Evolutionary conservation across 2,888 invertebrate species (phyloP).

Genomic region (Agrenia bidenticulata): DNA sequence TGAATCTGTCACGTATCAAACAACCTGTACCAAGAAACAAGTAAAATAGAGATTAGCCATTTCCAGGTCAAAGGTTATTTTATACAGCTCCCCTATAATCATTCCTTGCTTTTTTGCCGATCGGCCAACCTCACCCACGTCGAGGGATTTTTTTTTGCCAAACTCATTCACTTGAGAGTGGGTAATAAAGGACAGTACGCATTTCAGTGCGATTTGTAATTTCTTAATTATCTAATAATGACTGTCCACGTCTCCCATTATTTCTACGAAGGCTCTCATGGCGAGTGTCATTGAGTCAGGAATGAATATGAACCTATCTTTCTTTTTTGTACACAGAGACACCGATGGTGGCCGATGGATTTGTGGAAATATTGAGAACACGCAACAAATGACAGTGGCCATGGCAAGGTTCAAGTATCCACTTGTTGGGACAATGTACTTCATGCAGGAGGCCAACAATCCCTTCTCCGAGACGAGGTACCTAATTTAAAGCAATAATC

Average conservation of each 20-base stretch:
- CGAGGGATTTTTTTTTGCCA: too few species aligned
- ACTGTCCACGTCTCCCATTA: too few species aligned
- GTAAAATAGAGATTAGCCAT: too few species aligned
- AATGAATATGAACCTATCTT: neutral
- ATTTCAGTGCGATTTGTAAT: neutral
- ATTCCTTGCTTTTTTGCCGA: too few species aligned
- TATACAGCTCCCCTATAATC: too few species aligned
- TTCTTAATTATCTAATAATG: neutral
- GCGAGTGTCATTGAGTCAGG: too few species aligned
- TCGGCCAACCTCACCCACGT: neutral
- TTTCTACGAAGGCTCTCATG: too few species aligned
- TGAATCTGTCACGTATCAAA: too few species aligned
- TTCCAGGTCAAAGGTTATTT: too few species aligned
- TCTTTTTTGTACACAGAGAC: conserved; percentile 38
- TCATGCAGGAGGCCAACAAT: conserved; percentile 76
- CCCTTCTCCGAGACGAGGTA: conserved; percentile 76
- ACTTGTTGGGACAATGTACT: conserved; percentile 77
- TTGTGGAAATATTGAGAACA: conserved; percentile 57
- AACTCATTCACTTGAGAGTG: too few species aligned
- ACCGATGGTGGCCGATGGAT: conserved; percentile 56
- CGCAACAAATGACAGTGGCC: conserved; percentile 69
- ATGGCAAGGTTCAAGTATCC: conserved; percentile 83
- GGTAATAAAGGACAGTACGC: neutral
- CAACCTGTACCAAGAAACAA: too few species aligned
- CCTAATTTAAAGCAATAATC: conserved; percentile 3